phyloP scores from a whole-genome alignment of 2,797 vertebrate species.

The Chelonia mydas region DNA sequence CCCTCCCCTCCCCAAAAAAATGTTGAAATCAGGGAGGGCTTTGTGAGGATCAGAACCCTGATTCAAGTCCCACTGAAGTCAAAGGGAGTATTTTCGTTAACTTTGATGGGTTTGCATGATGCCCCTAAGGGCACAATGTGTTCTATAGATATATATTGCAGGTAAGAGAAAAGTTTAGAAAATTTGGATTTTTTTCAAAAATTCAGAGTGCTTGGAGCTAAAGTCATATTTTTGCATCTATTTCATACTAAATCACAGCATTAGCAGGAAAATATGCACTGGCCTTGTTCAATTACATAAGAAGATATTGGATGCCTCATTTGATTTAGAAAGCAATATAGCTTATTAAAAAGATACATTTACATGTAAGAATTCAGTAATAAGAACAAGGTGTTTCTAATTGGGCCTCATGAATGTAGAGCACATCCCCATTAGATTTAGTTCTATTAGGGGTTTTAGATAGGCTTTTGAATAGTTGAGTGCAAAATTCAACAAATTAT shows the following conservation, averaged over 20 bases:
- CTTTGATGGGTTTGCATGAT: not conserved
- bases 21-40: not conserved
- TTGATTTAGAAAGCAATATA: conserved; percentile 16
- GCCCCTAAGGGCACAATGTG: fast-evolving
- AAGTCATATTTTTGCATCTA: not conserved
- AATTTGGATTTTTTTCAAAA: not conserved
- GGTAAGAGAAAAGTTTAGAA: not conserved
- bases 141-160: not conserved
- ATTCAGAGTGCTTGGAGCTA: fast-evolving
- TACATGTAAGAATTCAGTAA: not conserved
- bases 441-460: not conserved
- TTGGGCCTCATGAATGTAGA: not conserved
- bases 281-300: not conserved
- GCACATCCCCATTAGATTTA: not conserved
- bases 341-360: not conserved
- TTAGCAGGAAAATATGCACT: not conserved
- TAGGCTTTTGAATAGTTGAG: not conserved
- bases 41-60: not conserved
- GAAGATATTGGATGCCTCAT: not conserved
- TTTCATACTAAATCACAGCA: not conserved
- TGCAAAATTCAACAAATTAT: not conserved
- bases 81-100: not conserved
- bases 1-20: fast-evolving
- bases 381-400: not conserved
- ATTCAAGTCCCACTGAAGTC: not conserved